These are phyloP conservation scores for Hanleya hanleyi DNA, from an alignment of 2,888 invertebrate genomes.

Conservation along the genomic window DNA sequence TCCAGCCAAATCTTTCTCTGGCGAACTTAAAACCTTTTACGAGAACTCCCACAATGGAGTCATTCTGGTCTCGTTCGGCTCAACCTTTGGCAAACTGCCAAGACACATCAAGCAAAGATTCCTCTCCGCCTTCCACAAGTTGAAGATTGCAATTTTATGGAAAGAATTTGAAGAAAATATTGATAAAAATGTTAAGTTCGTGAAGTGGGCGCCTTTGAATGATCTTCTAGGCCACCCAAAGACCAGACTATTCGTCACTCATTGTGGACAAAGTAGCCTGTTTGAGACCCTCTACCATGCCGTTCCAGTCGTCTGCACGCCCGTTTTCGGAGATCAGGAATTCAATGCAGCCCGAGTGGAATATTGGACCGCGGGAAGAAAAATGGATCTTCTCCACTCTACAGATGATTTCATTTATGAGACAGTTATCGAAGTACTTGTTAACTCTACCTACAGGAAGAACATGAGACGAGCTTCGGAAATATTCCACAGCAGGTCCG, in stretches of 20 bases:
- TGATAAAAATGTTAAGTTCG: slow-evolving; percentile 21
- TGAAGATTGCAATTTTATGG: not conserved
- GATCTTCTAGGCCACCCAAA: slow-evolving; percentile 47
- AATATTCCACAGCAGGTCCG: slow-evolving; percentile 30
- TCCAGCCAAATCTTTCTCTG: slow-evolving; percentile 34
- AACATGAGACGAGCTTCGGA: slow-evolving; percentile 37
- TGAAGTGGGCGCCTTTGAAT: slow-evolving; percentile 49
- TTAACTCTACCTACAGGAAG: slow-evolving; percentile 30
- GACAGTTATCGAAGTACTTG: slow-evolving; percentile 33
- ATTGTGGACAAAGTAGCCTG: slow-evolving; percentile 50
- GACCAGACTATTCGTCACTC: slow-evolving; percentile 48
- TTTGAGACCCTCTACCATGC: slow-evolving; percentile 51
- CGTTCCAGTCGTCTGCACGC: slow-evolving; percentile 50
- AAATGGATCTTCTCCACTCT: slow-evolving; percentile 29
- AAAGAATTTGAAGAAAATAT: not conserved
- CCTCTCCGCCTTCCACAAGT: not conserved
- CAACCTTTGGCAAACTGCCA: not conserved
- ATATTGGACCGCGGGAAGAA: slow-evolving; percentile 40
- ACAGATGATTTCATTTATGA: slow-evolving; percentile 26
- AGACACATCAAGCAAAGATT: not conserved
- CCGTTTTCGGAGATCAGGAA: slow-evolving; percentile 44
- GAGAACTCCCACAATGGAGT: slow-evolving; percentile 38
- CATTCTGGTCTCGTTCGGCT: slow-evolving; percentile 50
- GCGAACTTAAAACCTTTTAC: slow-evolving; percentile 35
- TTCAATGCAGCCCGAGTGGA: slow-evolving; percentile 40